A percentile compares a stretch with the other conserved stretches of the same genome.
Conservation (phyloP, 2,797 vertebrate species). For the Sus cebifrons region DNA sequence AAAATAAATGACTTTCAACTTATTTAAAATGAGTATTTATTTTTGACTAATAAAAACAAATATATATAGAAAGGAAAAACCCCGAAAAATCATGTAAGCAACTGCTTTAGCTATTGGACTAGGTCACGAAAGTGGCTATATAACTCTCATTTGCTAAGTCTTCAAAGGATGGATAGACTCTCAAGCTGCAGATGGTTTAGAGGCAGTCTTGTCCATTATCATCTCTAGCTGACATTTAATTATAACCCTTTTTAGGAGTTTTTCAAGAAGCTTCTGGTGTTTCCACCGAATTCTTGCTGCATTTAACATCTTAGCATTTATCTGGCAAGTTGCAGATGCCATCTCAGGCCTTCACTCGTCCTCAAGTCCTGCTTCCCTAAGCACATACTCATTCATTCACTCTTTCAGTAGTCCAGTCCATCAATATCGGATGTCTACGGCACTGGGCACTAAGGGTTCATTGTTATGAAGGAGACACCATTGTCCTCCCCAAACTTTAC, state of each 20-base stretch:
- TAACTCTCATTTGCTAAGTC: background rate
- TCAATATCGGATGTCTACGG: background rate
- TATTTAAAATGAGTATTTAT: background rate
- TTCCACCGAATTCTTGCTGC: background rate
- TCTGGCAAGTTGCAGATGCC: background rate
- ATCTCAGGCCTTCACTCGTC: background rate
- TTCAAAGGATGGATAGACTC: background rate
- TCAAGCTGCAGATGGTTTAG: background rate
- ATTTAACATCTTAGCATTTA: background rate
- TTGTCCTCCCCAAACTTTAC: background rate
- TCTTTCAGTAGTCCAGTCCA: background rate
- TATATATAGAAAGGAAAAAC: too few species aligned
- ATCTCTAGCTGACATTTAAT: background rate
- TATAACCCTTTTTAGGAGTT: background rate
- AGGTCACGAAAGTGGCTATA: background rate
- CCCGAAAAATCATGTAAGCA: background rate
- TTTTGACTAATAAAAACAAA: slow-evolving; percentile 32
- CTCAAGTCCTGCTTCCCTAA: background rate
- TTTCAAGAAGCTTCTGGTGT: background rate
- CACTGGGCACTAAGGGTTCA: background rate
- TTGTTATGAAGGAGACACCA: background rate
- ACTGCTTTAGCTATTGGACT: background rate
- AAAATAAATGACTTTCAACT: too few species aligned
- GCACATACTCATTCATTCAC: background rate
- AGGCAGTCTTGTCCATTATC: background rate